Evolutionary conservation across 2,797 vertebrate species (phyloP), one percentile per base, ranked within the genome.

Genomic region (Hypotaenidia philippensis): DNA sequence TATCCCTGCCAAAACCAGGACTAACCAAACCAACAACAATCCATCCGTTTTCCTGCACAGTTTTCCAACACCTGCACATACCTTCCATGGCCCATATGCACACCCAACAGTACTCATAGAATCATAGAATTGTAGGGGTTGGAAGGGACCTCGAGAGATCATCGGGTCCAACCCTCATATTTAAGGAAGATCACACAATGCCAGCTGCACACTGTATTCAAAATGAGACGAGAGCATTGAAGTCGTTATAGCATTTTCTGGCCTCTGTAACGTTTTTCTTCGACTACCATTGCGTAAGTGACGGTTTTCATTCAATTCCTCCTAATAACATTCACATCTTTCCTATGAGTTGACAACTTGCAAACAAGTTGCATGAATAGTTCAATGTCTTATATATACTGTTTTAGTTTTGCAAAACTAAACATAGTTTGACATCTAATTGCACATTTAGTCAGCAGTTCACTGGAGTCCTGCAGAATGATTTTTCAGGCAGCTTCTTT

Each of bases 11-110:
- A 49, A 49, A 49, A 26, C 13, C 13, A 49, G 23, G 23, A 2
- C 8, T 4, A 41, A 57, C 4, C 1, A 8, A 76, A 82, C 19
- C 4, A 69, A 26, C 6, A 61, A 64, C 16, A 84, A 86, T 60
- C 27, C 11, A 69, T 0, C 1, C 0, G 1, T 55, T 87, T 76
- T 40, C 13, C 31, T 31, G 20, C 0, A 0, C 69, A 13, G 12
- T 80, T 80, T 76, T 80, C 10, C 22, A 89, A 11, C 1, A 6
- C 5, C 5, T 5, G 1, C 8, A n/a, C 7, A 14, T 49, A 31
- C 19, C 26, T 64, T 40, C 19, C 38, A 50, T 1, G 12, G 47
- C 7, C n/a, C 6, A 18, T 3, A 59, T 2, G 14, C 91, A 65
- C 1, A 1, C 7, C 4, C 4, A 53, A 3, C 45, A 87, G 26